Conservation (phyloP, 2,888 invertebrate genomes). For the Diplolepis rosae region DNA sequence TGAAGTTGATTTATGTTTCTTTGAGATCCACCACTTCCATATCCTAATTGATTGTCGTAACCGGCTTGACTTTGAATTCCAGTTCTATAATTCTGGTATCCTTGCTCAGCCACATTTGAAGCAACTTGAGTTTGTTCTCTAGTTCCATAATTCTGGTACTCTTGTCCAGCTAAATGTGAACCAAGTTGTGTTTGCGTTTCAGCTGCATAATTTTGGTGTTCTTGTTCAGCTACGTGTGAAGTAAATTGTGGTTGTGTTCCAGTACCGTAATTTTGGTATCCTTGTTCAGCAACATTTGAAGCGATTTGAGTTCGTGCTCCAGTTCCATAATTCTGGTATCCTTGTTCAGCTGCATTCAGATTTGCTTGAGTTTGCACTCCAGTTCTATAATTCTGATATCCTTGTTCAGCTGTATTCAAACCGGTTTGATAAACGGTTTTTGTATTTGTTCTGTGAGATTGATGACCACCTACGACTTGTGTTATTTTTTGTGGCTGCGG, state of each 20-base stretch:
- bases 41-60: not conserved
- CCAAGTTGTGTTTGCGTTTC: not conserved
- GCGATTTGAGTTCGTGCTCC: not conserved
- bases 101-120: not conserved
- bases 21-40: not conserved
- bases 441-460: too few relatives aligned
- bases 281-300: not conserved
- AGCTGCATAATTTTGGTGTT: not conserved
- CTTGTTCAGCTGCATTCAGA: too few relatives aligned
- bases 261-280: not conserved
- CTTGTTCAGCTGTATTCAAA: too few relatives aligned
- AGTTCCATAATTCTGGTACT: not conserved
- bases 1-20: not conserved
- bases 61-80: conserved; percentile 19
- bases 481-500: not conserved
- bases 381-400: not conserved
- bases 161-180: not conserved
- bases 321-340: not conserved
- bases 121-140: not conserved
- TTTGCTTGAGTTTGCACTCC: not conserved
- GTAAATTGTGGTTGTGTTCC: not conserved
- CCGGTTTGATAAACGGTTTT: not conserved
- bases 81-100: not conserved
- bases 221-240: not conserved
- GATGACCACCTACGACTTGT: not conserved